Evolutionary conservation across 2,797 vertebrate species (phyloP).

Genomic region (Botia kubotai): DNA sequence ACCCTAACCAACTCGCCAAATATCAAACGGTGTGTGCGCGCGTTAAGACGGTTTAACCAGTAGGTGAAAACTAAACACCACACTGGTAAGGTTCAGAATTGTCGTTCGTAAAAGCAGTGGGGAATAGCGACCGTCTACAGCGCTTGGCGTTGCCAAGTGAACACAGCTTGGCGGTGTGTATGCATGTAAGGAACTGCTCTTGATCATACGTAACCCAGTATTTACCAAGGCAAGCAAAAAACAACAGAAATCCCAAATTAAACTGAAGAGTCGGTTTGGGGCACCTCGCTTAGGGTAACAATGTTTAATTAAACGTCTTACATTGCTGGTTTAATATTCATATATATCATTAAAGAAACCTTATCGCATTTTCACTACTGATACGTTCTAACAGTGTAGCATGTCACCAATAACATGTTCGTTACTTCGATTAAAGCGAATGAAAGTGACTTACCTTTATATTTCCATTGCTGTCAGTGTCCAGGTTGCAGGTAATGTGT

Average conservation of each 20-base stretch:
- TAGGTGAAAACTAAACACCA: not conserved
- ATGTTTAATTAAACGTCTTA: not conserved
- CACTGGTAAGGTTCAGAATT: not conserved
- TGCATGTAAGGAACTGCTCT: constrained; percentile 26
- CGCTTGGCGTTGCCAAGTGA: constrained; percentile 58
- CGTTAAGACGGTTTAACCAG: constrained; percentile 1
- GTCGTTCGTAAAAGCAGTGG: not conserved
- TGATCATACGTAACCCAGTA: constrained; percentile 12
- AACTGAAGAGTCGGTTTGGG: not conserved
- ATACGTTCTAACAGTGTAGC: not conserved
- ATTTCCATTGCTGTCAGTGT: constrained; percentile 23
- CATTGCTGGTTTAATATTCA: constrained; percentile 1
- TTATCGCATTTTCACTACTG: constrained; percentile 2
- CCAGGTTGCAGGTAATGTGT: constrained; percentile 39
- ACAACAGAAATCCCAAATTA: not conserved
- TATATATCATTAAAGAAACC: constrained; percentile 15
- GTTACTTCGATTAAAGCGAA: constrained; percentile 24
- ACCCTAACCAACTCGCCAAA: not conserved
- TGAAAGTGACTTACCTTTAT: constrained; percentile 48
- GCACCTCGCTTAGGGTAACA: not conserved
- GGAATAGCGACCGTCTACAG: not conserved
- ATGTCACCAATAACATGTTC: constrained; percentile 33
- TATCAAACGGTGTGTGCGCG: constrained; percentile 1
- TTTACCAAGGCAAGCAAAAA: not conserved
- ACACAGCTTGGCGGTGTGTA: constrained; percentile 24